A percentile compares a stretch with the other conserved stretches of the same genome.
phyloP scores from a whole-genome alignment of 2,797 vertebrate genomes.

The Choloepus didactylus region DNA sequence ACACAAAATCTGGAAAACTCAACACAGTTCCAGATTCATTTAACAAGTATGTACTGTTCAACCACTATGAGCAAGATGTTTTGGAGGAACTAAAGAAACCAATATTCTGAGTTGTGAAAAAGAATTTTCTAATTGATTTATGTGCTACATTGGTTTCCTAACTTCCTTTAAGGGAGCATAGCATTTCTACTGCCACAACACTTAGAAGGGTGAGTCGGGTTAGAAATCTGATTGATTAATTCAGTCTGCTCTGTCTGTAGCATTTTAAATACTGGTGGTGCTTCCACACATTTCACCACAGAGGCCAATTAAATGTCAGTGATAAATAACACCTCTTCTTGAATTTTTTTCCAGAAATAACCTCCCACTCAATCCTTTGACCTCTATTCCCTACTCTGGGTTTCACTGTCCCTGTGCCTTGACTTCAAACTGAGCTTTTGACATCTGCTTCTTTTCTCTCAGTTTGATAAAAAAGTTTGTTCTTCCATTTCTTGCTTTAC shows the following conservation, averaged over 20 bases:
- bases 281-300: background rate
- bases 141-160: conserved; percentile 35
- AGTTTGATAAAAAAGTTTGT: background rate
- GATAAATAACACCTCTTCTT: conserved; percentile 72
- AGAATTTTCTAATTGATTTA: conserved; percentile 66
- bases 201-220: conserved; percentile 41
- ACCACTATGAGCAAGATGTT: background rate
- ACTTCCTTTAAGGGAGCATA: conserved; percentile 46
- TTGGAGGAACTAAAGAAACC: background rate
- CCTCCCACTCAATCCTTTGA: conserved; percentile 61
- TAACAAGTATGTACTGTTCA: conserved; percentile 47
- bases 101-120: conserved; percentile 3
- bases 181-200: conserved; percentile 26
- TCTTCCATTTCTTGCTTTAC: conserved; percentile 26
- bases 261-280: conserved; percentile 66
- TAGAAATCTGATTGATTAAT: conserved; percentile 68
- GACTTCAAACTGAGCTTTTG: conserved; percentile 10
- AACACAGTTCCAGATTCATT: background rate
- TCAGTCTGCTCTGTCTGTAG: conserved; percentile 45
- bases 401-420: background rate
- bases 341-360: conserved; percentile 33
- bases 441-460: conserved; percentile 37
- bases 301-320: conserved; percentile 70
- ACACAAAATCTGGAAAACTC: background rate
- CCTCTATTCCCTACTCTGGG: conserved; percentile 8